These are phyloP conservation scores for Nothura maculosa DNA, from an alignment of 2,797 vertebrate species.

Conservation along the genomic window DNA sequence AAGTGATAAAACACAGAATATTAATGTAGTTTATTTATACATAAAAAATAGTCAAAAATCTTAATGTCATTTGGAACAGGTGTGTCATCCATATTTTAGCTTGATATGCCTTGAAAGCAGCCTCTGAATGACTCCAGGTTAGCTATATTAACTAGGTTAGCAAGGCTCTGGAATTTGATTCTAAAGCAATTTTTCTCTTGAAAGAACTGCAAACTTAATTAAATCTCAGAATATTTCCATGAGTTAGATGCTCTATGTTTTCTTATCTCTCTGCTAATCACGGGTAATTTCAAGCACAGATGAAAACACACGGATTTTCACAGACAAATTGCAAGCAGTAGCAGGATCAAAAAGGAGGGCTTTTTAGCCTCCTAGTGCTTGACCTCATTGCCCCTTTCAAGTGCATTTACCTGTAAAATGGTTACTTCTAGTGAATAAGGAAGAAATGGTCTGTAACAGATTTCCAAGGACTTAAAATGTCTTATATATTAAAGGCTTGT, in stretches of 20 bases:
- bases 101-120: neutral
- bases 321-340: neutral
- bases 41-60: neutral
- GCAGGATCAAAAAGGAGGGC: neutral
- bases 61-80: neutral
- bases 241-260: neutral
- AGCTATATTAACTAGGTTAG: neutral
- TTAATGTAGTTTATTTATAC: neutral
- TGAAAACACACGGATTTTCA: neutral
- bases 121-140: neutral
- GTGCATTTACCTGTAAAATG: constrained; percentile 19
- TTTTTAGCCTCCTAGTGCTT: constrained; percentile 14
- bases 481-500: neutral
- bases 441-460: neutral
- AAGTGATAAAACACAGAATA: neutral
- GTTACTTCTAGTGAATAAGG: neutral
- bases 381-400: constrained; percentile 22
- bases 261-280: constrained; percentile 2
- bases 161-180: neutral
- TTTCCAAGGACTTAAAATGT: neutral
- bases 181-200: neutral
- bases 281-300: neutral
- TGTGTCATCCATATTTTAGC: neutral
- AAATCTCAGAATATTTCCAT: neutral
- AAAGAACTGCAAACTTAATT: neutral